These are phyloP conservation scores for Apostichopus parvimensis DNA, from an alignment of 35 echinoderm and acorn worm genomes.

Conservation along the genomic window DNA sequence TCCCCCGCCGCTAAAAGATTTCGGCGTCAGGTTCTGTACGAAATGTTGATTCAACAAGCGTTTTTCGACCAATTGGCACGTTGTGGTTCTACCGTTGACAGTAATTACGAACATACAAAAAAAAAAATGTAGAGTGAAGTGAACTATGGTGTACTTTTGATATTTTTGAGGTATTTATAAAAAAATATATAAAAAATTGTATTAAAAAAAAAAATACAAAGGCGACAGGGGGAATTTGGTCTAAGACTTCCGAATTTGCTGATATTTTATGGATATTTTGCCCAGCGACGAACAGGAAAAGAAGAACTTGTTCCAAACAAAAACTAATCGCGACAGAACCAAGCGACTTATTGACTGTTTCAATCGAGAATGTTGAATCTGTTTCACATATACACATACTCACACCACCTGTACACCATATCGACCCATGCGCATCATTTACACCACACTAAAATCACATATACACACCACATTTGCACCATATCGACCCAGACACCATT, in stretches of 20 bases:
- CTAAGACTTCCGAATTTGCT: not conserved
- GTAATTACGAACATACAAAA: not conserved
- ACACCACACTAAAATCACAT: too few species aligned
- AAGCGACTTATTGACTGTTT: too few species aligned
- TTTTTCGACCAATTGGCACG: slow-evolving; percentile 30
- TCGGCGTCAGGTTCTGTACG: slow-evolving; percentile 13
- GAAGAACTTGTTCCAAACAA: too few species aligned
- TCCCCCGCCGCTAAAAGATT: slow-evolving; percentile 33
- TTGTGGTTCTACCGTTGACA: slow-evolving; percentile 16
- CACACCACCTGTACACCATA: too few species aligned
- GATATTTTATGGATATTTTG: too few species aligned
- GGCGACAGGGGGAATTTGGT: not conserved
- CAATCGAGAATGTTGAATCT: too few species aligned
- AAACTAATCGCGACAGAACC: too few species aligned
- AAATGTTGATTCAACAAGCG: slow-evolving; percentile 12
- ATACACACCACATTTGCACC: too few species aligned
- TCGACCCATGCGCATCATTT: too few species aligned
- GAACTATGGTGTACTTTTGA: not conserved
- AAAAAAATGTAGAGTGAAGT: not conserved
- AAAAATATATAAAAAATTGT: not conserved
- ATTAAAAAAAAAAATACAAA: not conserved
- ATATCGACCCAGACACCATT: too few species aligned
- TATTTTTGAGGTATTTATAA: not conserved
- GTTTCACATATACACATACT: too few species aligned
- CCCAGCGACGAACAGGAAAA: too few species aligned